phyloP scores from a whole-genome alignment of 2,888 invertebrate species.

The Heliconius cydno region DNA sequence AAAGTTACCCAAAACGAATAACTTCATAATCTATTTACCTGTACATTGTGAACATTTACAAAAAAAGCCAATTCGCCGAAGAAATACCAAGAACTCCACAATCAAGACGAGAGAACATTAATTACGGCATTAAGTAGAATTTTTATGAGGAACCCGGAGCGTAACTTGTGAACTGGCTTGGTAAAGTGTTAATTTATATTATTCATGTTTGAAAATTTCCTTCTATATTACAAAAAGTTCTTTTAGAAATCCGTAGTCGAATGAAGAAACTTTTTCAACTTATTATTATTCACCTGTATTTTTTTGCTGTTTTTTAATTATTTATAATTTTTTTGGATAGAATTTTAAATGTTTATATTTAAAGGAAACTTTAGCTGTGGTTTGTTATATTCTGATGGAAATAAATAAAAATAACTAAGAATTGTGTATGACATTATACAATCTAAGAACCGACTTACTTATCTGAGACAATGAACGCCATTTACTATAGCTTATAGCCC shows the following conservation, averaged over 20 bases:
- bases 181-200: slow-evolving; percentile 45
- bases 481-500: too few species aligned
- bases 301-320: background rate
- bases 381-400: too few species aligned
- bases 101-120: slow-evolving; percentile 43
- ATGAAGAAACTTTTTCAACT: background rate
- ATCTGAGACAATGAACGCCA: too few species aligned
- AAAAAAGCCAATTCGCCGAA: slow-evolving; percentile 19
- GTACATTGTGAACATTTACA: background rate
- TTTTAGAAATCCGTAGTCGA: slow-evolving; percentile 14
- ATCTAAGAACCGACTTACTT: too few species aligned
- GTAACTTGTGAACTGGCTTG: slow-evolving; percentile 36
- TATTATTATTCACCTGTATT: background rate
- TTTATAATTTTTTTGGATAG: background rate
- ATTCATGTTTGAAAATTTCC: slow-evolving; percentile 33
- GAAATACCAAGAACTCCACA: slow-evolving; percentile 27
- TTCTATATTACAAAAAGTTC: slow-evolving; percentile 20
- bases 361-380: background rate
- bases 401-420: too few species aligned
- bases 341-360: background rate
- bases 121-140: slow-evolving; percentile 44
- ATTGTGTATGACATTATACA: too few species aligned
- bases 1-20: too few species aligned
- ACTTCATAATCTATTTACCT: too few species aligned
- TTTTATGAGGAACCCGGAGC: slow-evolving; percentile 41